Conservation (phyloP, 2,888 invertebrate species). For the Pristionchus entomophagus region DNA sequence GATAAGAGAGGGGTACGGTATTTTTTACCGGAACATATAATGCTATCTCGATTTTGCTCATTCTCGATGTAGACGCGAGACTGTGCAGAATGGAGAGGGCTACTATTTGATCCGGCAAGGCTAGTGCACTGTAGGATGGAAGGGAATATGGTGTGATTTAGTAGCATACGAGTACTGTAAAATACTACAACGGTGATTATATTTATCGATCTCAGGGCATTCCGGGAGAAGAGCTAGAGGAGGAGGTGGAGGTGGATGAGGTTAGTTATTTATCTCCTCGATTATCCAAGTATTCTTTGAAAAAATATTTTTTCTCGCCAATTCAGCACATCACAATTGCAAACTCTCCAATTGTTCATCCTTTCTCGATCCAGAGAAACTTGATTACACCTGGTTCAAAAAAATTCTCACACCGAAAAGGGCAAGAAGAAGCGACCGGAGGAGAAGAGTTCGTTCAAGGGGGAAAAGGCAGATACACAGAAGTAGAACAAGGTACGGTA, state of each 20-base stretch:
- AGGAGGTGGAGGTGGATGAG: constrained; percentile 48
- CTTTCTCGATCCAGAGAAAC: too few relatives aligned
- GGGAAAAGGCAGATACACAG: constrained; percentile 86
- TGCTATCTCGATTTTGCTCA: too few relatives aligned
- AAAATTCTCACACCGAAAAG: neutral
- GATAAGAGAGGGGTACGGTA: neutral
- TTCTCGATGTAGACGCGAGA: too few relatives aligned
- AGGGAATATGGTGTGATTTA: neutral
- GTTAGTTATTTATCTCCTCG: neutral
- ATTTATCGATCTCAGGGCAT: constrained; percentile 81
- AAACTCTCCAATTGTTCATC: neutral
- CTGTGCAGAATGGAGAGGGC: too few relatives aligned
- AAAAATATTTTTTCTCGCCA: neutral
- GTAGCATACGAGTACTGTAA: neutral
- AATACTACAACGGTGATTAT: neutral
- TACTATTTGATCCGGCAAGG: too few relatives aligned
- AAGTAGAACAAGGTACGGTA: constrained; percentile 80
- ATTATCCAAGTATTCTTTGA: neutral
- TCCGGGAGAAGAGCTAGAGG: constrained; percentile 84
- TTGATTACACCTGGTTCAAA: too few relatives aligned
- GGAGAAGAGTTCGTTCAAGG: constrained; percentile 81
- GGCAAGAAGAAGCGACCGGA: constrained; percentile 17
- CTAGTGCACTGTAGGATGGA: too few relatives aligned
- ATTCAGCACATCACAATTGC: too few relatives aligned
- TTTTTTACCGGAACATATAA: too few relatives aligned